phyloP scores from a whole-genome alignment of 92 coral and sea anemone species.

The Meandrina meandrites region DNA sequence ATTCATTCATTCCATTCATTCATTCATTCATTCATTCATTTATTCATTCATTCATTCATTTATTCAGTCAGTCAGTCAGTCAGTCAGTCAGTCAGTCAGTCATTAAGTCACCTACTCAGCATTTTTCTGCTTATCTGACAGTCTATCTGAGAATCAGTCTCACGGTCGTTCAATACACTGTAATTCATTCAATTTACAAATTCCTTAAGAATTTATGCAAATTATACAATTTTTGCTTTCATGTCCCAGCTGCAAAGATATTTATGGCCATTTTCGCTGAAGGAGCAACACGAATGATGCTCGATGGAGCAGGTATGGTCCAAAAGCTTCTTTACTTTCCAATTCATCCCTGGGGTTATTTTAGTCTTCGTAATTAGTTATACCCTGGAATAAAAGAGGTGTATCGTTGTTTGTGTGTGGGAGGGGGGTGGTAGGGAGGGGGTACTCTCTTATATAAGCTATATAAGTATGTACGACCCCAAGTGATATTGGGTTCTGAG shows the following conservation, averaged over 20 bases:
- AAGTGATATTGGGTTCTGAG: too few relatives aligned
- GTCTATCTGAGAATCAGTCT: background rate
- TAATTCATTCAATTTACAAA: too few relatives aligned
- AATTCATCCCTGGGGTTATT: too few relatives aligned
- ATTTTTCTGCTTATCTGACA: background rate
- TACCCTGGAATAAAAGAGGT: too few relatives aligned
- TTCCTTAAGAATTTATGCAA: too few relatives aligned
- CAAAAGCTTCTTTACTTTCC: too few relatives aligned
- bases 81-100: background rate
- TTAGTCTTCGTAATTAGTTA: too few relatives aligned
- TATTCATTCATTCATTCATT: background rate
- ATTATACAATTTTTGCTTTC: background rate
- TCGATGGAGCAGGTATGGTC: constrained; percentile 19
- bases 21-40: background rate
- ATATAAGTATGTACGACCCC: too few relatives aligned
- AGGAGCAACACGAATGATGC: constrained; percentile 22
- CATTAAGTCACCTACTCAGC: background rate
- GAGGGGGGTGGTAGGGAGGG: too few relatives aligned
- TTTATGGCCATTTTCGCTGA: background rate
- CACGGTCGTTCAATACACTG: background rate
- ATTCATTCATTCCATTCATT: background rate
- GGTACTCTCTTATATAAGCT: too few relatives aligned
- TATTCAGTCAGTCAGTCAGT: background rate
- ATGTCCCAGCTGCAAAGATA: background rate
- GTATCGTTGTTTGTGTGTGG: too few relatives aligned